Conservation (phyloP, 2,888 invertebrate genomes). For the Mantis religiosa region DNA sequence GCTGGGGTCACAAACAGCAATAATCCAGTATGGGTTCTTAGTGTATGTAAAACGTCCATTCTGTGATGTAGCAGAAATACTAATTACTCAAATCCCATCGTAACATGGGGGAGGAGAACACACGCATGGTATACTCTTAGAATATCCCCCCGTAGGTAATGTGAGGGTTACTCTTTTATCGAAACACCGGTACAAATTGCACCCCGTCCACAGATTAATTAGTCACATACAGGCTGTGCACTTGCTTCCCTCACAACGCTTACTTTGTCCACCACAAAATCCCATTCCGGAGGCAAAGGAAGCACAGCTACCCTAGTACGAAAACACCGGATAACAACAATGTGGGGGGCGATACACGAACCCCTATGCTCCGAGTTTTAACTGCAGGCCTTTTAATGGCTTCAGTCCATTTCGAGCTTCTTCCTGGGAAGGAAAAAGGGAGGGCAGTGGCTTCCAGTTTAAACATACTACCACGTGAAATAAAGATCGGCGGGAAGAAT, state of each 20-base stretch:
- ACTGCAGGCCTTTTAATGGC: neutral
- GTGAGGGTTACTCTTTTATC: neutral
- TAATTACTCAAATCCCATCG: neutral
- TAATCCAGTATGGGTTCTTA: no score
- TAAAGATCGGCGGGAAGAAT: neutral
- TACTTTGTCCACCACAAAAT: neutral
- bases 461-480: neutral
- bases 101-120: neutral
- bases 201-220: neutral
- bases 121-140: neutral
- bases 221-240: neutral
- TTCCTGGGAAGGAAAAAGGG: neutral
- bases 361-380: neutral
- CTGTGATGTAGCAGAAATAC: neutral
- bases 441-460: neutral
- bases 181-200: neutral
- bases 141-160: neutral
- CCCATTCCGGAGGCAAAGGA: neutral
- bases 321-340: neutral
- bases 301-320: neutral
- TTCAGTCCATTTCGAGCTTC: neutral
- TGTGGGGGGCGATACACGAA: neutral
- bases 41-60: no score
- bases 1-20: neutral
- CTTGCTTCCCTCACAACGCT: neutral